Base-by-base conservation (phyloP, 1,140 invertebrate species). In the Linepithema humile region DNA sequence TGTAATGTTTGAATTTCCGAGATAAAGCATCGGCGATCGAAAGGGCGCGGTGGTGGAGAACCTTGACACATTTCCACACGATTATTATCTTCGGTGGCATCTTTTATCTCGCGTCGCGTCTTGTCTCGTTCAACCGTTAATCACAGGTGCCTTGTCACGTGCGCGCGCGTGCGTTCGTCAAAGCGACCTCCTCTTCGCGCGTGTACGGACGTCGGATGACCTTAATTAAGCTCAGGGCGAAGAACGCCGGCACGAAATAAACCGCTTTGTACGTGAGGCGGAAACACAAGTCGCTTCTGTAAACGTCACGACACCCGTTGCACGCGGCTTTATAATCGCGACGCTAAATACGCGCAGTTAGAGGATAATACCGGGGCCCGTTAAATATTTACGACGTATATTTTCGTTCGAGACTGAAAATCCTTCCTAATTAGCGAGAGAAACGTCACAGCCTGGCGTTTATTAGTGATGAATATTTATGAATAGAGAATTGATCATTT, bases 141-240 rank as follows among this genome's bases (percentile, higher is more conserved):
- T 87, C 85, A 86, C 17, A 50, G 55, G 69, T 43, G 26, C 26
- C 64, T 43, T 43, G 77, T 87, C 84, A 67, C 62, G 73, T 29
- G 23, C 64, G 83, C 32, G 32, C 38, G 75, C 45, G 50, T 70
- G 35, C 75, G 64, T 80, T 29, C 62, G 75, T 78, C 75, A 69
- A 80, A 80, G 64, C 48, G 26, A 45, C 38, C 48, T 70, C 48
- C 26, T 70, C 57, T 75, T 64, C 32, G 75, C 64, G 48, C 38
- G 64, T 32, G 35, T 43, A 55, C 12, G 64, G 17, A 53, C 55
- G 65, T 83, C 57, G 45, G 84, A 83, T 83, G 85, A 83, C 84
- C 85, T 86, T 87, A 87, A 87, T 87, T 87, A 86, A 85, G 60
- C 85, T 60, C 60, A 82, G 48, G 84, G 38, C 77, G 53, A 86